Conservation (phyloP, 2,888 invertebrate genomes). For the Acrobasis suavella region DNA sequence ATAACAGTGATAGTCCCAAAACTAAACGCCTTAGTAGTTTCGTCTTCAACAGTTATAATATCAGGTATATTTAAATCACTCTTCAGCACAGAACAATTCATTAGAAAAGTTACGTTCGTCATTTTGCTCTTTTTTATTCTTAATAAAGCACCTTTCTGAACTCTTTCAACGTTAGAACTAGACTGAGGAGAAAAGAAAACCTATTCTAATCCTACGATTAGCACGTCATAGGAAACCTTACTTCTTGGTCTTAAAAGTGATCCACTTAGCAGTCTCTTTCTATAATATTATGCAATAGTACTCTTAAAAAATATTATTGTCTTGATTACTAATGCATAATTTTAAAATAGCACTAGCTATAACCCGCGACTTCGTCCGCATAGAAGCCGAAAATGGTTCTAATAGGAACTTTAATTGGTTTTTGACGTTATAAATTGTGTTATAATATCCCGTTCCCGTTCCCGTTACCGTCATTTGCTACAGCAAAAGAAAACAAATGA, state of each 20-base stretch:
- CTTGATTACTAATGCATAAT: not conserved
- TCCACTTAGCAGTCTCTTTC: constrained; percentile 28
- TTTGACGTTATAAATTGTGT: too few relatives aligned
- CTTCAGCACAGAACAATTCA: constrained; percentile 36
- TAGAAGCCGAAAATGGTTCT: too few relatives aligned
- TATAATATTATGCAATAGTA: constrained; percentile 28
- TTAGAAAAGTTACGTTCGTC: constrained; percentile 31
- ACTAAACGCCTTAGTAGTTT: constrained; percentile 32
- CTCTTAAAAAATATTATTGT: not conserved
- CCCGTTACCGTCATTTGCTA: too few relatives aligned
- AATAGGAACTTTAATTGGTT: too few relatives aligned
- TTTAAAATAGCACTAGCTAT: too few relatives aligned
- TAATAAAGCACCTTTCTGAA: not conserved
- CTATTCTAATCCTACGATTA: constrained; percentile 18
- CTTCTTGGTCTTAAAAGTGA: constrained; percentile 25
- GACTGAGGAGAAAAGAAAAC: constrained; percentile 24
- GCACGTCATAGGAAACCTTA: constrained; percentile 30
- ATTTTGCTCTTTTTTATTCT: constrained; percentile 25
- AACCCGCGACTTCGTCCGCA: too few relatives aligned
- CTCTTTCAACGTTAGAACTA: not conserved
- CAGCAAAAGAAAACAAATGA: too few relatives aligned
- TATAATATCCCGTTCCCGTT: too few relatives aligned
- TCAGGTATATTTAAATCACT: constrained; percentile 15
- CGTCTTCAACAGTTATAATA: not conserved
- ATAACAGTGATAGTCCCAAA: constrained; percentile 45